Percentiles rank a stretch among this genome's conserved stretches.
phyloP scores from a whole-genome alignment of 1,140 invertebrate species.

The Drosophila obscura region DNA sequence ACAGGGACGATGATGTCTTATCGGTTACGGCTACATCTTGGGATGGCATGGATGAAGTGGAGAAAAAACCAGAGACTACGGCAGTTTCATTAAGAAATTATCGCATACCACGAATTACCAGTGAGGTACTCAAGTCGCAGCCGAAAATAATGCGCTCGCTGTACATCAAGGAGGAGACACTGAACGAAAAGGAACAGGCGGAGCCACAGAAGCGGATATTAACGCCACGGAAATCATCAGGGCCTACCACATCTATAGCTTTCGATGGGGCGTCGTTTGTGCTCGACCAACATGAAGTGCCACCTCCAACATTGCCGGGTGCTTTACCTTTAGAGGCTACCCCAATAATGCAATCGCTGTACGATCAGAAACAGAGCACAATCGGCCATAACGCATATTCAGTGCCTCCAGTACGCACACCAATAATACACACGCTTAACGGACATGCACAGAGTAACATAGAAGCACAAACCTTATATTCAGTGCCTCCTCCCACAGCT shows the following conservation, averaged over 20 bases:
- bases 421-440: too few species aligned
- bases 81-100: background rate
- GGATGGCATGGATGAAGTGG: constrained; percentile 37
- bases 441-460: too few species aligned
- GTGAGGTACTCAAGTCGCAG: background rate
- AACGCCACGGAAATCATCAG: background rate
- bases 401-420: too few species aligned
- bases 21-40: constrained; percentile 50
- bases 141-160: background rate
- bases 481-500: too few species aligned
- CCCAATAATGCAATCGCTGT: constrained; percentile 4
- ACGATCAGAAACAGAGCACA: background rate
- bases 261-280: too few species aligned
- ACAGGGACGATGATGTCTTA: constrained; percentile 39
- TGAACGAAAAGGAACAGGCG: too few species aligned
- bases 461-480: too few species aligned
- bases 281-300: background rate
- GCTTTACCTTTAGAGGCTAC: background rate
- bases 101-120: background rate
- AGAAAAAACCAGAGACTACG: background rate
- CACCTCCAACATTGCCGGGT: background rate
- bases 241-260: too few species aligned
- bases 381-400: too few species aligned
- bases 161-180: background rate
- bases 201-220: too few species aligned